Evolutionary conservation across 2,888 invertebrate species (phyloP), one percentile per base, ranked within the genome.

Genomic region (Hemithea aestivaria): DNA sequence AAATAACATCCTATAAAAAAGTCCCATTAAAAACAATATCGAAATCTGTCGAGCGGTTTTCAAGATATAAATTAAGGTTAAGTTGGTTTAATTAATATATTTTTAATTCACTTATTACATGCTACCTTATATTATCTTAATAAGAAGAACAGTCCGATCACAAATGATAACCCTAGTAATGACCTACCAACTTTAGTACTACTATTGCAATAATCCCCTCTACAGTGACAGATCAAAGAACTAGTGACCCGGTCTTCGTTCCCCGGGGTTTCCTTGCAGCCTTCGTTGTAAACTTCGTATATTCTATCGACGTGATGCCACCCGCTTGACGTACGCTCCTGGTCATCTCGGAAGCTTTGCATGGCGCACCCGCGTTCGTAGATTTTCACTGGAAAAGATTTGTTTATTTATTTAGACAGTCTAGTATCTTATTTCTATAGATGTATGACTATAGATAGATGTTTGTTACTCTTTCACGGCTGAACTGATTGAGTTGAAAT

Each of bases 161-260:
- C 9, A 11, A 33, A n/a, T n/a, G n/a, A 8, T 11, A 25, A 11
- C 10, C 25, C 6, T 8, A 20, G 1, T 7, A 10, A 4, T 8
- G 7, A 16, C 2, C 16, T 25, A 35, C 6, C 31, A 16, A 9
- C 10, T 2, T 87, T 2, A 10, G 8, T 6, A 9, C 85, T 16
- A 6, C 79, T 66, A 66, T 95, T 96, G 64, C 95, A 96, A 21
- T 91, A 73, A 55, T 92, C 87, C 1, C 90, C 91, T 32, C 91
- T 87, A 60, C 95, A 96, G 65, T 93, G 94, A 64, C 95, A 96
- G 58, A 92, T 89, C 43, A 89, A 74, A 0, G 91, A 87, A 22
- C 84, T 87, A 1, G 90, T 88, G 1, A 85, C 78, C 7, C 89
- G 80, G n/a, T 88, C 82, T 1, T 40, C 47, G 5, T 90, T 90